phyloP scores from a whole-genome alignment of 2,113 vertebrate species.

The Nettapus auritus region DNA sequence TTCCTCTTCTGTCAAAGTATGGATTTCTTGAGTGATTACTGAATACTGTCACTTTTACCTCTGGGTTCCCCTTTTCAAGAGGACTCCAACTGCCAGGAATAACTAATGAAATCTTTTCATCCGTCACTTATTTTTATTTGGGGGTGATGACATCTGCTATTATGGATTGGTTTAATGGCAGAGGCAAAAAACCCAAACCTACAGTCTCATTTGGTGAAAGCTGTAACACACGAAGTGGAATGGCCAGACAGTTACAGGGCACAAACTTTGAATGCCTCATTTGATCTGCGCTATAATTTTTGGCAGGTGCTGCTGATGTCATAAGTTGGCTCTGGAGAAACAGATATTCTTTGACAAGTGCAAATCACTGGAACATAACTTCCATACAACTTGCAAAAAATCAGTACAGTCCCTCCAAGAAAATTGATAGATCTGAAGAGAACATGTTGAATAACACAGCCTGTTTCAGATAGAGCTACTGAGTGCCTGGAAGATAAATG shows the following conservation, averaged over 20 bases:
- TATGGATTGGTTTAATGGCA: constrained; percentile 53
- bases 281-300: constrained; percentile 63
- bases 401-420: background rate
- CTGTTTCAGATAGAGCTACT: background rate
- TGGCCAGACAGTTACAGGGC: constrained; percentile 38
- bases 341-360: constrained; percentile 59
- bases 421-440: constrained; percentile 1
- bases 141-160: constrained; percentile 68
- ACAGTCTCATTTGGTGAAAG: constrained; percentile 45
- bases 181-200: background rate
- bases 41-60: constrained; percentile 51
- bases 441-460: background rate
- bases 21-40: constrained; percentile 58
- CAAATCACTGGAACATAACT: constrained; percentile 27
- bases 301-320: constrained; percentile 59
- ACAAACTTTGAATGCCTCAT: constrained; percentile 45
- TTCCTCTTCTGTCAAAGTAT: constrained; percentile 63
- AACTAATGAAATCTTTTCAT: constrained; percentile 56
- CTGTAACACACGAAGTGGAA: background rate
- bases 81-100: constrained; percentile 49
- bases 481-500: background rate
- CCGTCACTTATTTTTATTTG: constrained; percentile 69
- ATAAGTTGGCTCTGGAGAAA: constrained; percentile 54
- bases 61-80: constrained; percentile 60
- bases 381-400: constrained; percentile 21